A percentile compares a stretch with the other conserved stretches of the same genome.
phyloP scores from a whole-genome alignment of 2,113 vertebrate genomes.

The Capreolus pygargus region DNA sequence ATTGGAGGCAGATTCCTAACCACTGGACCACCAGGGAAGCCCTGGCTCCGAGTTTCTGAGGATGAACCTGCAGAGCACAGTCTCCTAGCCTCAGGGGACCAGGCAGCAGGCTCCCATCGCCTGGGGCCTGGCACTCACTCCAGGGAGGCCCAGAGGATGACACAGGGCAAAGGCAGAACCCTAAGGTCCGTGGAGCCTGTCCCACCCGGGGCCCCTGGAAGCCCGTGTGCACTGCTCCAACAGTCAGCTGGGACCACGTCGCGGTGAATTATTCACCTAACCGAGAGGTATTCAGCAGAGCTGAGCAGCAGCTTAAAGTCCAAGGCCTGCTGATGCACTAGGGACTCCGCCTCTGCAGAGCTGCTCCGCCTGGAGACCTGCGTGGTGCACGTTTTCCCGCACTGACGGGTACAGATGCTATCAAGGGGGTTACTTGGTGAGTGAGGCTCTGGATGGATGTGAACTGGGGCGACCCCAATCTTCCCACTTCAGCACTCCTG shows the following conservation, averaged over 20 bases:
- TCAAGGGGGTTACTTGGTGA: neutral
- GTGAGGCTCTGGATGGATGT: neutral
- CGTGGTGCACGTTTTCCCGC: accelerated
- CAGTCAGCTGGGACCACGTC: neutral
- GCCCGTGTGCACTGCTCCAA: neutral
- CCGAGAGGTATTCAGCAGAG: neutral
- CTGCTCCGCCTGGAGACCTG: neutral
- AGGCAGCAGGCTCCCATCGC: neutral
- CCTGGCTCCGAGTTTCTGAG: neutral
- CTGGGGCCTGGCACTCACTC: neutral
- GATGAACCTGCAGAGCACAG: neutral
- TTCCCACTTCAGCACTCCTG: neutral
- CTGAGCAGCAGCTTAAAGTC: neutral
- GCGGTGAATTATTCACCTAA: neutral
- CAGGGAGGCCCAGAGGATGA: neutral
- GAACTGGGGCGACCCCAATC: neutral
- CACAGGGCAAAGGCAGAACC: neutral
- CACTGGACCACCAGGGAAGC: neutral
- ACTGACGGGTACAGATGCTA: neutral
- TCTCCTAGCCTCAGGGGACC: neutral
- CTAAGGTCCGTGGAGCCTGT: neutral
- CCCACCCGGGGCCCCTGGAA: neutral
- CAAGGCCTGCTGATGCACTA: neutral
- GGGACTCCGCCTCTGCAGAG: neutral
- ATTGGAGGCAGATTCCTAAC: neutral